Conservation (phyloP, 1,140 invertebrate species). For the Saccostrea cuccullata region DNA sequence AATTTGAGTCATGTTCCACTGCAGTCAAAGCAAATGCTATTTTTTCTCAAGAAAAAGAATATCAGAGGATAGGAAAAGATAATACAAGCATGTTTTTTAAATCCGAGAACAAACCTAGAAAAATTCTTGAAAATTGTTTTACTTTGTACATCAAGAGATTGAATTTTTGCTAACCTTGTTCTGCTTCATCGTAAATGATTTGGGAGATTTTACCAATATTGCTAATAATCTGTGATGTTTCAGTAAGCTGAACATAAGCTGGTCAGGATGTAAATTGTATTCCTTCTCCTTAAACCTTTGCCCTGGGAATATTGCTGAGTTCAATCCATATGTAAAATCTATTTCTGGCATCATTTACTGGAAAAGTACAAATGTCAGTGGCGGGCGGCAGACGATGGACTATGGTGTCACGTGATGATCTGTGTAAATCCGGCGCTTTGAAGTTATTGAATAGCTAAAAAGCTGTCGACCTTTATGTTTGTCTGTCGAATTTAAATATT, state of each 20-base stretch:
- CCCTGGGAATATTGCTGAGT: neutral
- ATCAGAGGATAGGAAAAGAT: neutral
- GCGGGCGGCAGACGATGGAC: neutral
- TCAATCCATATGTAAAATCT: slow-evolving; percentile 13
- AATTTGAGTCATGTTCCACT: neutral
- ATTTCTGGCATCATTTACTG: neutral
- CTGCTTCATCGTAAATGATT: neutral
- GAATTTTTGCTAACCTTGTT: neutral
- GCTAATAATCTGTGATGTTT: neutral
- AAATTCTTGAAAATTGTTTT: neutral
- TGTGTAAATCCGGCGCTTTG: neutral
- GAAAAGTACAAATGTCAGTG: neutral
- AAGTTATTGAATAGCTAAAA: slow-evolving; percentile 7
- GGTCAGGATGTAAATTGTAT: neutral
- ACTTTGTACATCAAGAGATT: neutral
- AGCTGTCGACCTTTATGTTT: neutral
- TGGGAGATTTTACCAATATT: neutral
- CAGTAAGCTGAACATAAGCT: neutral
- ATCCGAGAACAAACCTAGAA: neutral
- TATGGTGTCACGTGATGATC: neutral
- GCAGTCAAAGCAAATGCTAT: neutral
- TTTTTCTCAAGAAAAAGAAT: neutral
- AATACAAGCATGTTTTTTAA: neutral
- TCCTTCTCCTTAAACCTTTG: neutral
- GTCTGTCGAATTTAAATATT: slow-evolving; percentile 14